Conservation (phyloP, 1,140 invertebrate species). For the Zaprionus davidi region DNA sequence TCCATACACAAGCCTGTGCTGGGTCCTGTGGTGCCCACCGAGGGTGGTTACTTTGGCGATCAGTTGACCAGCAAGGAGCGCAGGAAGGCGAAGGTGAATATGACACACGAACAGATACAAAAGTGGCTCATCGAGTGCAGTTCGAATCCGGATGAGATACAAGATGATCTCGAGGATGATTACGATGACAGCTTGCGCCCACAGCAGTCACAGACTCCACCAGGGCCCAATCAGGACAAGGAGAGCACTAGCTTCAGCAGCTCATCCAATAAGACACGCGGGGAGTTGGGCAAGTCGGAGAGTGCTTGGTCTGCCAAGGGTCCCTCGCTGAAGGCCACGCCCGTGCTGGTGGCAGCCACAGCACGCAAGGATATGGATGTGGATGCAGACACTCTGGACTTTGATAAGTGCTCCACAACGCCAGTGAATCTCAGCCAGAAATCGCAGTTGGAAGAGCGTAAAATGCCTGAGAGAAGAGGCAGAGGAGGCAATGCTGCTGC, state of each 20-base stretch:
- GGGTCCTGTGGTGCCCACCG: constrained; percentile 81
- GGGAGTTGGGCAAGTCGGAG: constrained; percentile 74
- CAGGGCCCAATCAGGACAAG: constrained; percentile 68
- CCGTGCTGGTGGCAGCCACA: constrained; percentile 59
- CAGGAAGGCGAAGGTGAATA: constrained; percentile 89
- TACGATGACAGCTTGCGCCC: constrained; percentile 77
- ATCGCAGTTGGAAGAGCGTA: constrained; percentile 51
- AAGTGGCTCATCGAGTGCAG: constrained; percentile 89
- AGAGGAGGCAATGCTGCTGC: constrained; percentile 42
- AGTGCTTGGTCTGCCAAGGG: constrained; percentile 83
- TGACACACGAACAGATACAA: constrained; percentile 90
- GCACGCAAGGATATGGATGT: constrained; percentile 26
- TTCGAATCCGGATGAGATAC: constrained; percentile 85
- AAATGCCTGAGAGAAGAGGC: constrained; percentile 52
- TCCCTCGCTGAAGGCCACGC: constrained; percentile 77
- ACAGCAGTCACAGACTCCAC: constrained; percentile 69
- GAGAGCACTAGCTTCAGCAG: constrained; percentile 77
- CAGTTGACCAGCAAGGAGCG: constrained; percentile 80
- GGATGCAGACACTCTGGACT: constrained; percentile 48
- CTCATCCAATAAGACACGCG: constrained; percentile 78
- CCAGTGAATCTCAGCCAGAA: constrained; percentile 75
- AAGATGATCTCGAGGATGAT: constrained; percentile 85
- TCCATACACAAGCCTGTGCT: constrained; percentile 83
- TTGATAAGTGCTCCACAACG: constrained; percentile 61
- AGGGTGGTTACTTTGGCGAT: constrained; percentile 76